Base-by-base conservation (phyloP, 1,140 invertebrate genomes). In the Meteorus sp. region DNA sequence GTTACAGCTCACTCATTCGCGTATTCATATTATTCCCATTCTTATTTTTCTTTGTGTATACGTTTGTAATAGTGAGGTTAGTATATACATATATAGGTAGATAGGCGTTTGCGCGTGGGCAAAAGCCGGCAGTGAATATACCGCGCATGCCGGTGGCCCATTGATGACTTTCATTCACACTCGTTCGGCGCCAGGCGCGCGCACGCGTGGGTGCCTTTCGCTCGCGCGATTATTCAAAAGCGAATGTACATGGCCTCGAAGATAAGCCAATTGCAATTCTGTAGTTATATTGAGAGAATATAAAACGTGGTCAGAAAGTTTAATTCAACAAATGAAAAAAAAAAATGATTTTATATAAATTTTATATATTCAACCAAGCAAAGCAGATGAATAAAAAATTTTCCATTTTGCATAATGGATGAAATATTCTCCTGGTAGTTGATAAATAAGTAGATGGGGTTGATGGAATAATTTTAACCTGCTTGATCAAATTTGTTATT, bases 161-260 rank as follows among this genome's bases (percentile, higher is more conserved):
- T 64, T 61, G 62, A 60, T 59, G 63, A 68, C 58, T 68, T 68
- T 63, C 66, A 71, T 69, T 71, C 64, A 64, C 61, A 59, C 59
- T 59, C 33, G 52, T n/a, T n/a, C n/a, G 39, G 56, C 51, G 41
- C 56, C 43, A 13, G n/a, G n/a, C n/a, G n/a, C n/a, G 54, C 47
- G 53, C 50, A 33, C 53, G 61, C 60, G 63, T 59, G 59, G 54
- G 52, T 57, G 52, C 37, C 23, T 23, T 37, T 8, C 57, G 61
- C 57, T 23, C 45, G 15, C 57, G 61, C 57, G 56, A 56, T 59
- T 62, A 48, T 52, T 61, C 48, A 58, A 67, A 67, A 60, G 54
- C 59, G 64, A 65, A 62, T 68, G 61, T 64, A 60, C 43, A 61
- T 62, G 47, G 54, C 53, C 54, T 47, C 54, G 51, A 51, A 48